Evolutionary conservation across 1,140 invertebrate genomes (phyloP), one percentile per base, ranked within the genome.

Genomic region (Drosophila takahashii): DNA sequence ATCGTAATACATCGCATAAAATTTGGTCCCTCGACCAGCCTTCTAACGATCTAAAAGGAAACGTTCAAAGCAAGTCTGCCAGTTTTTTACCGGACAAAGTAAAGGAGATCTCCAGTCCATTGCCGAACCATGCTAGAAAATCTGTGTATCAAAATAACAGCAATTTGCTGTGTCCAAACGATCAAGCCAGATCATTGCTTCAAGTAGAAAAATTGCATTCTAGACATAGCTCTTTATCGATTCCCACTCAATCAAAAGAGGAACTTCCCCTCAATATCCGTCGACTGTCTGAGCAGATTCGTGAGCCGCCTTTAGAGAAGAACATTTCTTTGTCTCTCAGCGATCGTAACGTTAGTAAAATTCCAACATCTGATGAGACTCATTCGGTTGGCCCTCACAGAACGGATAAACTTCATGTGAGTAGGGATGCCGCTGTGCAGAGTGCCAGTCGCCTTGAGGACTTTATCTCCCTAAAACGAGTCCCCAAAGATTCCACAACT

Each of bases 181-280:
- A 57, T 41, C 42, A 45, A 32, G 41, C 53, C 10, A 70, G 41
- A 18, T 57, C 62, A 15, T 26, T 37, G 41, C 47, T 42, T 34
- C 44, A 62, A 29, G 57, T 22, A 29, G 71, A 79, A 36, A 54
- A 70, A 29, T 57, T 91, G 45, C 84, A 90, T 32, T 69, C 79
- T 15, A 77, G 90, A 41, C 90, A 92, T 29, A 92, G 90, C 67
- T 91, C 91, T 45, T 65, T 91, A 42, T 79, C 90, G 39, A 54
- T 86, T 45, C 85, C 90, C 7, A 51, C 77, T 6, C 75, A 80
- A n/a, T 74, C 72, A 11, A 73, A 70, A 18, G 81, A 92, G 18
- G 91, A 92, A 58, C 47, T 92, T 6, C 89, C 85, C 42, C 59
- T 92, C 9, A 91, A 92, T 54, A 91, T 92, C 29, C 79, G 90